Conservation (phyloP, 2,113 vertebrate genomes). For the human region DNA sequence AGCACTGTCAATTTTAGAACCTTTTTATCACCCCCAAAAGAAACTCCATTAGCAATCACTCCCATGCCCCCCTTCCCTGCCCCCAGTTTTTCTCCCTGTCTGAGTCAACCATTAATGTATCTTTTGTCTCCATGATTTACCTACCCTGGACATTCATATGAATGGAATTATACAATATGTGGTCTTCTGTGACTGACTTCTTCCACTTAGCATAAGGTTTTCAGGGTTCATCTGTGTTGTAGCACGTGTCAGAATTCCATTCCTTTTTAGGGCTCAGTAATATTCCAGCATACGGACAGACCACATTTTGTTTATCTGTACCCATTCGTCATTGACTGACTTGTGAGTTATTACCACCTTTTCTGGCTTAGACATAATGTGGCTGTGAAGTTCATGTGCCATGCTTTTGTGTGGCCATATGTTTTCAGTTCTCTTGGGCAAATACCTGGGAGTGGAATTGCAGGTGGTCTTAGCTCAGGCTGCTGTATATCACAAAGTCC, state of each 20-base stretch:
- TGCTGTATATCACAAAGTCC: not conserved
- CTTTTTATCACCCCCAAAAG: not conserved
- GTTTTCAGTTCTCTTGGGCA: not conserved
- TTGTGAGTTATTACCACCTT: not conserved
- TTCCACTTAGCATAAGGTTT: not conserved
- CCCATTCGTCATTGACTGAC: not conserved
- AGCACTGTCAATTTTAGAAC: not conserved
- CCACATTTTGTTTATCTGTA: not conserved
- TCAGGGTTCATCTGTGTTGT: not conserved
- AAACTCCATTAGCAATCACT: not conserved
- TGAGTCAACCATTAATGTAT: not conserved
- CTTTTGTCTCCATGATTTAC: not conserved
- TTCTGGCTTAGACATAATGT: not conserved
- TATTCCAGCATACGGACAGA: not conserved
- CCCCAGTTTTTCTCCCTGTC: not conserved
- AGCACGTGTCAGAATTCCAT: not conserved
- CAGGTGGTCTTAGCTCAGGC: not conserved
- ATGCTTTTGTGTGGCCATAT: not conserved
- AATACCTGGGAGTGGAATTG: not conserved
- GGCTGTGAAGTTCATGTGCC: not conserved
- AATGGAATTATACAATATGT: not conserved
- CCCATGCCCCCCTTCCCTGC: fast-evolving
- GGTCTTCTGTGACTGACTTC: not conserved
- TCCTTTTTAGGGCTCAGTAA: not conserved
- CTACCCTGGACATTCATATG: not conserved